Conservation (phyloP, 1,140 invertebrate genomes). For the Rhagoletis zephyria region DNA sequence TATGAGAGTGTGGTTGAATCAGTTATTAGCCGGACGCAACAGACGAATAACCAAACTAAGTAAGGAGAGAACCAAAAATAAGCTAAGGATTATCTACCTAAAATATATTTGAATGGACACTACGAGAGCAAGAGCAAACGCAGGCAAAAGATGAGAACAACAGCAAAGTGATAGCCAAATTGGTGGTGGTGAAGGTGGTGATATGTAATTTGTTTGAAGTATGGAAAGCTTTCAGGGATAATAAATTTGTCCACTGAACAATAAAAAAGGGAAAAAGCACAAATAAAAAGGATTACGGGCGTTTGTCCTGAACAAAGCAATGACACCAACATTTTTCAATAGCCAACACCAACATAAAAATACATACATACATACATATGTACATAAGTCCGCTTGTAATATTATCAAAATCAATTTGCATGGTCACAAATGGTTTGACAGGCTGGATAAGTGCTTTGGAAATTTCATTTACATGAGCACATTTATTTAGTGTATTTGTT, state of each 20-base stretch:
- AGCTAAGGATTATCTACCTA: neutral
- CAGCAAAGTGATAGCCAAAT: neutral
- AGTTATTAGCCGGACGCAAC: neutral
- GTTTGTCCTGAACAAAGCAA: neutral
- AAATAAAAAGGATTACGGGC: constrained; percentile 10
- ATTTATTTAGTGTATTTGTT: constrained; percentile 7
- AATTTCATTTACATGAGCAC: neutral
- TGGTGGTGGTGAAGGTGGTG: neutral
- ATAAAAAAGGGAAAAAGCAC: constrained; percentile 15
- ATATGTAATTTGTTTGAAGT: neutral
- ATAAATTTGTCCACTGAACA: neutral
- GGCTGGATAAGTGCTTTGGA: neutral
- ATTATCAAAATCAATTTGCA: constrained; percentile 20
- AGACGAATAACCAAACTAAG: neutral
- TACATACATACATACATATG: neutral
- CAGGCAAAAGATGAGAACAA: neutral
- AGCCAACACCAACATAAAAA: neutral
- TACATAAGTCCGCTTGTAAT: neutral
- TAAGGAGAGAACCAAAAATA: neutral
- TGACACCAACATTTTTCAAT: neutral
- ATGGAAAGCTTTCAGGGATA: neutral
- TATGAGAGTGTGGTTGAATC: neutral
- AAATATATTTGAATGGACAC: neutral
- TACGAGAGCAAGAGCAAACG: neutral
- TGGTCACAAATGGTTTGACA: constrained; percentile 19